These are phyloP conservation scores for Tachina lurida DNA, from an alignment of 2,888 invertebrate genomes.

Conservation along the genomic window DNA sequence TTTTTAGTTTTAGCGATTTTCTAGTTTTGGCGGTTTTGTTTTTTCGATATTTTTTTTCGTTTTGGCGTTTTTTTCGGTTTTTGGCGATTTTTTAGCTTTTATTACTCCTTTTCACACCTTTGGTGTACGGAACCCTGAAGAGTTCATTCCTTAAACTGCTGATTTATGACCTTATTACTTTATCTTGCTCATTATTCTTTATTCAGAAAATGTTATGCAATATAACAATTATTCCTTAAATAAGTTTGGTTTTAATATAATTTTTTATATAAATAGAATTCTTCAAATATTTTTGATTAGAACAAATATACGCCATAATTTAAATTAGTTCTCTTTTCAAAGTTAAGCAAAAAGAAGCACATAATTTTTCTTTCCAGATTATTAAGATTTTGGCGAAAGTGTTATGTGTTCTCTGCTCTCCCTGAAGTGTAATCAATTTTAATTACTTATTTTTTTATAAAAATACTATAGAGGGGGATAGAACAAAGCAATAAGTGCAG, in stretches of 20 bases:
- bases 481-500: not conserved
- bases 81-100: too few relatives aligned
- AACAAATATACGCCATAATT: constrained; percentile 29
- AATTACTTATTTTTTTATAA: constrained; percentile 32
- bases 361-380: not conserved
- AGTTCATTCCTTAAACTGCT: too few relatives aligned
- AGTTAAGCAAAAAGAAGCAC: not conserved
- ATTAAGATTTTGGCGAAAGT: constrained; percentile 21
- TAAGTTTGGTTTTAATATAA: constrained; percentile 5
- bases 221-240: not conserved
- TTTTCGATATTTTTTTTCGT: too few relatives aligned
- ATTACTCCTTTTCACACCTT: too few relatives aligned
- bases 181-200: not conserved
- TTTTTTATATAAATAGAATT: not conserved
- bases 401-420: not conserved
- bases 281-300: constrained; percentile 34
- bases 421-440: constrained; percentile 67
- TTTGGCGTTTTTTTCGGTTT: too few relatives aligned
- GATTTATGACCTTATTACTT: not conserved
- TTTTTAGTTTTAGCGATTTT: too few relatives aligned
- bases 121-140: too few relatives aligned
- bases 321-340: not conserved
- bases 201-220: not conserved
- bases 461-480: constrained; percentile 1
- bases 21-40: too few relatives aligned